Evolutionary conservation across 1,140 invertebrate species (phyloP).

Genomic region (Drosophila tristis): DNA sequence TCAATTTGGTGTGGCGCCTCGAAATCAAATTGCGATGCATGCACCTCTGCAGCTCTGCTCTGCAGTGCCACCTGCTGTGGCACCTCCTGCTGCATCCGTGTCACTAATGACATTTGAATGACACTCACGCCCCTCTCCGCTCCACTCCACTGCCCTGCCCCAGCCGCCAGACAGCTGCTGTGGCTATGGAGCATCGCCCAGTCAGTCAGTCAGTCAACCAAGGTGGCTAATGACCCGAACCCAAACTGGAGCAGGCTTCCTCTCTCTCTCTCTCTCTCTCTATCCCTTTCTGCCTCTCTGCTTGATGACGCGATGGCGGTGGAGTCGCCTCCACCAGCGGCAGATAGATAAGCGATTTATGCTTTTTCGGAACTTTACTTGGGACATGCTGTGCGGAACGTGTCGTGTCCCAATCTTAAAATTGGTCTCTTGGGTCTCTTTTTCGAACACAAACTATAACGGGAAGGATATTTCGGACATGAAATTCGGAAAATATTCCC

Average conservation of each 20-base stretch:
- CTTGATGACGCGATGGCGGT: too few species aligned
- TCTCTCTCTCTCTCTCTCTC: too few species aligned
- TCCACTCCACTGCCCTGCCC: too few species aligned
- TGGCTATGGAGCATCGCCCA: conserved; percentile 20
- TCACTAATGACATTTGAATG: conserved; percentile 78
- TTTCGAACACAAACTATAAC: not conserved
- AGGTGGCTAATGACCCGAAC: conserved; percentile 67
- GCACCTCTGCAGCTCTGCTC: conserved; percentile 18
- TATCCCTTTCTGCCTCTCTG: too few species aligned
- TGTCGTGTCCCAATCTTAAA: too few species aligned
- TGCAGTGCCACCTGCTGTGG: conserved; percentile 9
- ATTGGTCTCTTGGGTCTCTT: not conserved
- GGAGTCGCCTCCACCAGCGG: too few species aligned
- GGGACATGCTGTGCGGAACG: too few species aligned
- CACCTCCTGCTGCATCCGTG: conserved; percentile 6
- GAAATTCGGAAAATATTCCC: too few species aligned
- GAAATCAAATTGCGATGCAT: conserved; percentile 64
- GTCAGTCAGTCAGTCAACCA: conserved; percentile 29
- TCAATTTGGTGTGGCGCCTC: conserved; percentile 50
- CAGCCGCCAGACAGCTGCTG: conserved; percentile 7
- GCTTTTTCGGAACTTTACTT: too few species aligned
- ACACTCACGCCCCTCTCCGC: conserved; percentile 17
- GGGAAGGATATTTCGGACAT: too few species aligned
- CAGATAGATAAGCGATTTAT: too few species aligned
- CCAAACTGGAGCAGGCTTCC: not conserved